phyloP scores from a whole-genome alignment of 2,113 vertebrate species.

The Psilopogon haemacephalus region DNA sequence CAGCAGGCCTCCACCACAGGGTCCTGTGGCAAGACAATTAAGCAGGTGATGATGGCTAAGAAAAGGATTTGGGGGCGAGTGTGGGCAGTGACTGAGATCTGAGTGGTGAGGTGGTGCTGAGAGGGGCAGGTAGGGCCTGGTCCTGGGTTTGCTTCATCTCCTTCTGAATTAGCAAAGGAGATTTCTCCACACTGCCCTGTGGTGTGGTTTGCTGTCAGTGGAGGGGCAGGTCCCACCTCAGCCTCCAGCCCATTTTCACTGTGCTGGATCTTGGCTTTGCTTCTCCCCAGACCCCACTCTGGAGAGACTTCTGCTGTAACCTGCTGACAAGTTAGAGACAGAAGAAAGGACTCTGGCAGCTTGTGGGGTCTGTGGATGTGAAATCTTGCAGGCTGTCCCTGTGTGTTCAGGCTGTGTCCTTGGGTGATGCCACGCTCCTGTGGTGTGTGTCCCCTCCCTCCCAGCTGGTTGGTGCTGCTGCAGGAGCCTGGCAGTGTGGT shows the following conservation, averaged over 20 bases:
- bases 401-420: background rate
- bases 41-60: background rate
- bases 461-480: background rate
- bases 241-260: background rate
- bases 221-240: background rate
- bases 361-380: background rate
- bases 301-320: background rate
- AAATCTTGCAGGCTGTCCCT: background rate
- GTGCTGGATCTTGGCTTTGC: background rate
- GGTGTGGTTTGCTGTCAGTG: background rate
- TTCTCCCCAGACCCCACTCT: fast-evolving
- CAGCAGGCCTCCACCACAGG: background rate
- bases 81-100: fast-evolving
- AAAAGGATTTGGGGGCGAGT: fast-evolving
- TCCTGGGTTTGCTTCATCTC: background rate
- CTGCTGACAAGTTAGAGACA: background rate
- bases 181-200: background rate
- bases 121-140: background rate
- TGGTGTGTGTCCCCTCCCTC: background rate
- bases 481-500: fast-evolving
- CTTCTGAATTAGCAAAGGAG: background rate
- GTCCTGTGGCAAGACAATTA: background rate
- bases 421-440: background rate
- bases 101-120: background rate
- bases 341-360: background rate